Evolutionary conservation across 2,113 vertebrate species (phyloP), one percentile per base, ranked within the genome.

Genomic region (Pomatorhinus ruficollis): DNA sequence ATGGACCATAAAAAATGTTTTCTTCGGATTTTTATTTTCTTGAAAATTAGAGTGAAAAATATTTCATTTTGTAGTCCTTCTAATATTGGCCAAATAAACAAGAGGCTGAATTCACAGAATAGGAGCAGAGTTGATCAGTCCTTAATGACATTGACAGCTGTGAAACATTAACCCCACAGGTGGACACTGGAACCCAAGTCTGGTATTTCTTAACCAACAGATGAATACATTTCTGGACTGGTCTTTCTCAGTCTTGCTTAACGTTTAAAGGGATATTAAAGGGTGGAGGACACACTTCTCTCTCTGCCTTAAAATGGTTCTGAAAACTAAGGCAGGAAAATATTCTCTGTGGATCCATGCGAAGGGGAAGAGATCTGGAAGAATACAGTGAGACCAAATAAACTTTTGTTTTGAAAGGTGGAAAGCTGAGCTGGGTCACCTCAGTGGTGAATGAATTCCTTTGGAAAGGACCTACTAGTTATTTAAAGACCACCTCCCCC

Each of bases 361-460:
- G 70, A 66, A 90, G 33, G 53, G 14, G 13, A 85, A 75, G 9
- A 59, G 6, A 3, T 82, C 27, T 54, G 39, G 18, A 30, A 82
- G 33, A 76, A 68, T 16, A 63, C 2, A 27, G 15, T 42, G 7
- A 87, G 22, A 47, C 8, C 3, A 61, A 72, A 72, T 2, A 5
- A 71, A 40, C 16, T 33, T 56, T 39, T 74, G 44, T 80, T 74
- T 52, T 77, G 31, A 65, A 74, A 74, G 6, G 25, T 78, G 17
- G 6, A 35, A 54, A 6, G 14, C 9, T 27, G 60, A 87, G 11
- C 17, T 85, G 33, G 4, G 12, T 93, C n/a, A 90, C 23, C 12
- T 25, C 0, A 0, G 10, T 30, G 45, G 12, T 65, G 18, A 90
- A 70, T 14, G 15, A 71, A 8, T 7, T 63, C 18, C 20, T 30